These are phyloP conservation scores for Aulostomus chinensis DNA, from an alignment of 2,797 vertebrate genomes.

Conservation along the genomic window DNA sequence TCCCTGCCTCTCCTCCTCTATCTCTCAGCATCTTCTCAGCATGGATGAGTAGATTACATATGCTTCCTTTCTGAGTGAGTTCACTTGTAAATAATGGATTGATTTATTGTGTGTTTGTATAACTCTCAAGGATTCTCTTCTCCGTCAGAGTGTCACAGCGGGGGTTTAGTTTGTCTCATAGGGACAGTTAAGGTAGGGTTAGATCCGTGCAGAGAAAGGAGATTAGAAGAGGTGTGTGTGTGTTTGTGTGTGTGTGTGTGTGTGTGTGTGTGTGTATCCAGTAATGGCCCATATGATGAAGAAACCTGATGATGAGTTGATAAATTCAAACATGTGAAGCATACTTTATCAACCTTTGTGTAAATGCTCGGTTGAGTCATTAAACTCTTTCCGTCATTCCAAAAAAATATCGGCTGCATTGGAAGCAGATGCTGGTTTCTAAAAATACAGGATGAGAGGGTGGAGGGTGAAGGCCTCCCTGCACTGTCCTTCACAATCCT, in stretches of 20 bases:
- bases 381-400: constrained; percentile 25
- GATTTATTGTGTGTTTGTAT: constrained; percentile 73
- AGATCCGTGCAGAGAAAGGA: constrained; percentile 20
- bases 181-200: constrained; percentile 53
- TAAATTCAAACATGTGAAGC: constrained; percentile 22
- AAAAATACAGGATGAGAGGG: constrained; percentile 56
- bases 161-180: constrained; percentile 55
- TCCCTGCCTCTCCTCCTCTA: constrained; percentile 57
- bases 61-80: constrained; percentile 79
- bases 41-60: constrained; percentile 80
- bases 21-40: constrained; percentile 71
- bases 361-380: constrained; percentile 51
- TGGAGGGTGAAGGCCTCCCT: constrained; percentile 56
- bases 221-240: not conserved
- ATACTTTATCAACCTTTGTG: constrained; percentile 13
- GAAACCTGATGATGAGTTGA: constrained; percentile 12
- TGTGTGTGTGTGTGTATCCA: constrained; percentile 6
- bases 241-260: not conserved
- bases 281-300: constrained; percentile 10
- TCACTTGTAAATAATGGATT: constrained; percentile 78
- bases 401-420: constrained; percentile 55
- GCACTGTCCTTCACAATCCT: constrained; percentile 60
- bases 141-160: constrained; percentile 44
- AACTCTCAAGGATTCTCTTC: constrained; percentile 61
- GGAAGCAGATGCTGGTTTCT: constrained; percentile 64